Evolutionary conservation across 2,113 vertebrate genomes (phyloP).

Genomic region (Spea bombifrons): DNA sequence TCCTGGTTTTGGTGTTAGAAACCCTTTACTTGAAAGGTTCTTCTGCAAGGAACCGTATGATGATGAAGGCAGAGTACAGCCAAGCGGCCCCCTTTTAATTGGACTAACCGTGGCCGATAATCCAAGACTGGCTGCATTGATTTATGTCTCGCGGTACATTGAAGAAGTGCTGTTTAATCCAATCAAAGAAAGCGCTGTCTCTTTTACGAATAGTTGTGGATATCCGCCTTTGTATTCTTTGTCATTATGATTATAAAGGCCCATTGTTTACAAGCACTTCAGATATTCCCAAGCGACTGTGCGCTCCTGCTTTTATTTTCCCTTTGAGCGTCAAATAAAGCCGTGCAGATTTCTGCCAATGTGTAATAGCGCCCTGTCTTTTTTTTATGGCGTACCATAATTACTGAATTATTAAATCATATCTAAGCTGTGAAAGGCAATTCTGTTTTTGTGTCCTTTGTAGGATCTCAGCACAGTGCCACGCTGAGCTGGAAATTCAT

Average conservation of each 20-base stretch:
- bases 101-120: background rate
- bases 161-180: background rate
- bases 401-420: slow-evolving; percentile 19
- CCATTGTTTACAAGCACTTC: slow-evolving; percentile 23
- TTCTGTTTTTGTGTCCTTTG: slow-evolving; percentile 3
- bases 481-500: slow-evolving; percentile 12
- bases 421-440: slow-evolving; percentile 2
- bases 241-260: slow-evolving; percentile 9
- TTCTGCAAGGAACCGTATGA: background rate
- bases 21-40: background rate
- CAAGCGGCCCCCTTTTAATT: background rate
- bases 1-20: background rate
- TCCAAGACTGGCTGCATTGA: slow-evolving; percentile 12
- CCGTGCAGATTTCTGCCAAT: background rate
- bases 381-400: slow-evolving; percentile 24
- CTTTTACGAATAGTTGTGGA: background rate
- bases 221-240: background rate
- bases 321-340: slow-evolving; percentile 27
- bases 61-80: background rate
- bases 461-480: background rate
- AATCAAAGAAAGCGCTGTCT: background rate
- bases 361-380: slow-evolving; percentile 1
- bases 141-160: slow-evolving; percentile 30
- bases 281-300: slow-evolving; percentile 23
- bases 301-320: background rate